A percentile compares a stretch with the other conserved stretches of the same genome.
phyloP scores from a whole-genome alignment of 2,113 vertebrate species.

The Lepidothrix coronata region DNA sequence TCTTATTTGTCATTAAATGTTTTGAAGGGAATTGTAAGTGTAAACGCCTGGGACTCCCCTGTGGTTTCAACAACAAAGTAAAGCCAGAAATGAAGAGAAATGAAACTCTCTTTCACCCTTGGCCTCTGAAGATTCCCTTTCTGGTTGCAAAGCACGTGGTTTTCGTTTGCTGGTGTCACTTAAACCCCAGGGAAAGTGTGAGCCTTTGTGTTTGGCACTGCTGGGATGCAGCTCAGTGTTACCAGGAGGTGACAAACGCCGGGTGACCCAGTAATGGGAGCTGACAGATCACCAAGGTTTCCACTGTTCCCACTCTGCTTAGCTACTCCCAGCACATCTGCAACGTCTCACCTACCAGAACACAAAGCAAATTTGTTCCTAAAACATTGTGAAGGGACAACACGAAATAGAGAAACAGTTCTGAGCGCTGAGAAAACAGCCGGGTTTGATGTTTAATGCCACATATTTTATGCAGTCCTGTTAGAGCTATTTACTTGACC shows the following conservation, averaged over 20 bases:
- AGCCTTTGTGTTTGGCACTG: background rate
- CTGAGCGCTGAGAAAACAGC: background rate
- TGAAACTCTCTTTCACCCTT: background rate
- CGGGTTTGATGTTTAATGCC: conserved; percentile 35
- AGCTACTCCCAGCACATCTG: background rate
- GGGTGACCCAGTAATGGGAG: background rate
- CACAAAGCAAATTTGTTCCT: background rate
- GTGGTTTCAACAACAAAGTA: background rate
- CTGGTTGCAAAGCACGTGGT: background rate
- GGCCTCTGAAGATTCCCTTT: background rate
- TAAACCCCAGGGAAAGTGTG: background rate
- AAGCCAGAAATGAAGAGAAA: background rate
- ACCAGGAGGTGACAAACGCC: background rate
- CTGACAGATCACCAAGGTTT: background rate
- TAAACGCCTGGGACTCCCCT: background rate
- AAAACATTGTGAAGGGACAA: background rate
- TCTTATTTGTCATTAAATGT: background rate
- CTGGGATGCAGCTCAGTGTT: background rate
- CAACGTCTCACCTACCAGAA: background rate
- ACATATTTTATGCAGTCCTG: background rate
- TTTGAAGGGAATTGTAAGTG: background rate
- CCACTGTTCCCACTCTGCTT: background rate
- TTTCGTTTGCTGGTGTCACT: background rate
- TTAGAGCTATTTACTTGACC: conserved; percentile 41
- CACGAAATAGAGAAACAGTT: background rate